Percentiles rank a stretch among this genome's conserved stretches.
phyloP scores from a whole-genome alignment of 2,797 vertebrate species.

The Peromyscus attwateri region DNA sequence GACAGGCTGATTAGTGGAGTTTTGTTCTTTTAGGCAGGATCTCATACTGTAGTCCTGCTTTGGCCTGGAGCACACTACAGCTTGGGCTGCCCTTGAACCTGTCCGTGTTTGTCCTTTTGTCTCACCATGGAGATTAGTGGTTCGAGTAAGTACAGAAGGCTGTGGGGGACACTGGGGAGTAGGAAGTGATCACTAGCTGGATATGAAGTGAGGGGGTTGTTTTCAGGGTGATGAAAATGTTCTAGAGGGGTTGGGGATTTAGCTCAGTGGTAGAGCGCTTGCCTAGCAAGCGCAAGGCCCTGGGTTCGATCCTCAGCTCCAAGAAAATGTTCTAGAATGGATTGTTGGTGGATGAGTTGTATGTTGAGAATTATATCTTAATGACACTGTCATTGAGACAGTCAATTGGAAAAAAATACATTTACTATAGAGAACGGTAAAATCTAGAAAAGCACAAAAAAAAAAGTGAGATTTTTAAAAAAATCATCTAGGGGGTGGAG shows the following conservation, averaged over 20 bases:
- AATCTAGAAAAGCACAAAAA: neutral
- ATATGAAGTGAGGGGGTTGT: neutral
- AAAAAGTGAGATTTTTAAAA: neutral
- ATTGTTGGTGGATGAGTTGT: neutral
- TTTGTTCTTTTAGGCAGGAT: neutral
- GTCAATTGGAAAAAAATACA: neutral
- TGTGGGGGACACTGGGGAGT: neutral
- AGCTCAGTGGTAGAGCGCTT: too few relatives aligned
- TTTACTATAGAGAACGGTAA: neutral
- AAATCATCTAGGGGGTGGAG: too few relatives aligned
- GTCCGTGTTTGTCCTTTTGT: neutral
- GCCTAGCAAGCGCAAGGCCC: too few relatives aligned
- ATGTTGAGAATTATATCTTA: neutral
- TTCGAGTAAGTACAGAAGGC: neutral
- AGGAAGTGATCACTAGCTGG: neutral
- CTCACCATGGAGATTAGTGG: neutral
- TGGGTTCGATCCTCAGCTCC: too few relatives aligned
- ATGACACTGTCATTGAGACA: neutral
- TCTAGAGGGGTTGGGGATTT: too few relatives aligned
- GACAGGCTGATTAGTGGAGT: neutral
- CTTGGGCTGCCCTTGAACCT: neutral
- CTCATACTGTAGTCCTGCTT: too few relatives aligned
- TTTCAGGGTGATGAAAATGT: neutral
- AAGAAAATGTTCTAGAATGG: neutral
- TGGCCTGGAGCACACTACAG: neutral